Percentiles rank a stretch among this genome's conserved stretches.
Conservation (phyloP, 2,888 invertebrate genomes). For the Acanthosoma haemorrhoidale region DNA sequence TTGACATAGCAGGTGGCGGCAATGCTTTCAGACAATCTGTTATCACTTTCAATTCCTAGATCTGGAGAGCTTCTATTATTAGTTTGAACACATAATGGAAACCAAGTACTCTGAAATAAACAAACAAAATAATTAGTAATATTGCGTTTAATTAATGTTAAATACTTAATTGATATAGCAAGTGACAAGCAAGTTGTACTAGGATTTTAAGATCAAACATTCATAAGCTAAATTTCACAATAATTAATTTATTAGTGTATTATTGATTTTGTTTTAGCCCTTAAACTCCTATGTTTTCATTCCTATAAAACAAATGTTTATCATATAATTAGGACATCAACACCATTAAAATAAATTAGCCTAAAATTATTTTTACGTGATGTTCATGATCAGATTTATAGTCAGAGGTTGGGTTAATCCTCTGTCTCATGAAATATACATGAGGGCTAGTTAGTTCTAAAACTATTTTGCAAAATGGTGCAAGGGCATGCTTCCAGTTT, state of each 20-base stretch:
- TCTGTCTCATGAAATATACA: constrained; percentile 31
- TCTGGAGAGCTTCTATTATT: constrained; percentile 65
- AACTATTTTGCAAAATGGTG: constrained; percentile 23
- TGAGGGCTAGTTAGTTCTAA: constrained; percentile 20
- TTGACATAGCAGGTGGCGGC: constrained; percentile 44
- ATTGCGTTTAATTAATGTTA: neutral
- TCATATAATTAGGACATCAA: too few relatives aligned
- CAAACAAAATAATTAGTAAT: neutral
- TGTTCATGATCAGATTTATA: constrained; percentile 41
- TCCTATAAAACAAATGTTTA: too few relatives aligned
- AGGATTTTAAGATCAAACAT: too few relatives aligned
- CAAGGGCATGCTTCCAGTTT: constrained; percentile 46
- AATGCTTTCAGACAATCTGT: constrained; percentile 60
- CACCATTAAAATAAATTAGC: too few relatives aligned
- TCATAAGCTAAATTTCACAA: too few relatives aligned
- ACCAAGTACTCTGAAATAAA: constrained; percentile 34
- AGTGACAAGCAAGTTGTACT: too few relatives aligned
- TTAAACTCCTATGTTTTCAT: too few relatives aligned
- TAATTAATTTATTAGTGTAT: too few relatives aligned
- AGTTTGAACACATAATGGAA: constrained; percentile 33
- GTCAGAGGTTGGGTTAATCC: constrained; percentile 40
- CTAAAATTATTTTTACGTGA: constrained; percentile 26
- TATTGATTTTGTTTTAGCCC: too few relatives aligned
- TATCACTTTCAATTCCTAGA: constrained; percentile 84
- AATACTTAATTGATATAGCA: neutral